These are phyloP conservation scores for Pristionchus maxplancki DNA, from an alignment of 2,888 invertebrate species.

Conservation along the genomic window DNA sequence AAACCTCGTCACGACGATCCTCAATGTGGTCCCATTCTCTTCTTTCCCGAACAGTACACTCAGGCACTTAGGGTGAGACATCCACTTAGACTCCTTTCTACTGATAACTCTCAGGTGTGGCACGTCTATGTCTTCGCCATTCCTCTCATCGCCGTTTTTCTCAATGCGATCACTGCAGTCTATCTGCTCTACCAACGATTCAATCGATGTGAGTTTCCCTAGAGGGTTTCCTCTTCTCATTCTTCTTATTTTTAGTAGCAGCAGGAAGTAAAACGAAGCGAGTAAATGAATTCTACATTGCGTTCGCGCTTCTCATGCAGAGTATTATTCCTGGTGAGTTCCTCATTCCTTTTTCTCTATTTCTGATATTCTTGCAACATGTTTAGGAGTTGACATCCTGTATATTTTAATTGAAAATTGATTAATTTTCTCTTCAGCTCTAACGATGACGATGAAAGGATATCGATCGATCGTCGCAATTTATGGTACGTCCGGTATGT, in stretches of 20 bases:
- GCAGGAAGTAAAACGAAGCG: slow-evolving; percentile 24
- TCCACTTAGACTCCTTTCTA: neutral
- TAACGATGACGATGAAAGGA: slow-evolving; percentile 14
- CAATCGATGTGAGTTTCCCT: slow-evolving; percentile 21
- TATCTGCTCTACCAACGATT: slow-evolving; percentile 24
- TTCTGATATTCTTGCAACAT: too few species aligned
- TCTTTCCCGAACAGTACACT: neutral
- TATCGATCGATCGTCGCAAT: slow-evolving; percentile 28
- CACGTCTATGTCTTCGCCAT: slow-evolving; percentile 17
- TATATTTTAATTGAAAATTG: too few species aligned
- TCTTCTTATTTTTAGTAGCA: neutral
- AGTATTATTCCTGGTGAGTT: slow-evolving; percentile 12
- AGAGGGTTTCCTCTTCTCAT: too few species aligned
- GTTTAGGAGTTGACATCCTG: too few species aligned
- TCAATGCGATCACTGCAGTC: slow-evolving; percentile 32
- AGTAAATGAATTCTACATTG: slow-evolving; percentile 25
- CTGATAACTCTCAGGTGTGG: too few species aligned
- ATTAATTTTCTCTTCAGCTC: too few species aligned
- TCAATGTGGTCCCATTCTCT: neutral
- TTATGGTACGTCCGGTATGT: slow-evolving; percentile 32
- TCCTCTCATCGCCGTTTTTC: slow-evolving; percentile 17
- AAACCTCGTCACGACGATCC: neutral
- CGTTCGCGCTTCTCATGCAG: slow-evolving; percentile 27
- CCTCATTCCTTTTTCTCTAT: too few species aligned
- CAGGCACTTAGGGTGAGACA: neutral